Conservation (phyloP, 2,113 vertebrate genomes). For the Meleagris gallopavo region DNA sequence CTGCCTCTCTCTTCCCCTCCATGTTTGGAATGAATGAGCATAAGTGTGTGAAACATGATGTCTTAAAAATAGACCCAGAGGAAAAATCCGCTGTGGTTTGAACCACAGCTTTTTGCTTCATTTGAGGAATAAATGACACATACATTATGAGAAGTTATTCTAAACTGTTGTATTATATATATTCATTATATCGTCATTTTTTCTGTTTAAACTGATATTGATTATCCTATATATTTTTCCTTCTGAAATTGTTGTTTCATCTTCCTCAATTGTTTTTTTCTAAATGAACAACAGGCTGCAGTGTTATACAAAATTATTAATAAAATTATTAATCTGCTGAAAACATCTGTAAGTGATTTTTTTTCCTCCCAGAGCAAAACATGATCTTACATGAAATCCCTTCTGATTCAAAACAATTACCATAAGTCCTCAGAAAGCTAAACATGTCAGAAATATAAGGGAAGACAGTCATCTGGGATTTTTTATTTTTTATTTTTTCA, state of each 20-base stretch:
- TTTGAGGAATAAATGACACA: slow-evolving; percentile 41
- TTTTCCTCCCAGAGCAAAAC: background rate
- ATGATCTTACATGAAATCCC: background rate
- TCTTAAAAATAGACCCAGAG: background rate
- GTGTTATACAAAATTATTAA: background rate
- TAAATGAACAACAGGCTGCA: background rate
- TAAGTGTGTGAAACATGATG: background rate
- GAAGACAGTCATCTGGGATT: background rate
- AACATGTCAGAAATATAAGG: background rate
- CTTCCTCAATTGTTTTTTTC: background rate
- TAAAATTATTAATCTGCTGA: background rate
- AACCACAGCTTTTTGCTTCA: slow-evolving; percentile 9
- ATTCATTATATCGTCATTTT: background rate
- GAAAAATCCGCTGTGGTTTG: background rate
- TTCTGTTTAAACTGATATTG: background rate
- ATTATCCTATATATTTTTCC: background rate
- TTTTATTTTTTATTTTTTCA: background rate
- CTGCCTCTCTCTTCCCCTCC: background rate
- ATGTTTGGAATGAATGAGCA: background rate
- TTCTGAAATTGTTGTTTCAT: background rate
- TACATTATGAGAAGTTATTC: background rate
- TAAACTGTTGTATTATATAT: background rate
- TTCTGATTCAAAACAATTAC: background rate
- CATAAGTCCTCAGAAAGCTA: background rate
- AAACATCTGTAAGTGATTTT: background rate